These are phyloP conservation scores for Helarctos malayanus DNA, from an alignment of 2,797 vertebrate species.

Conservation along the genomic window DNA sequence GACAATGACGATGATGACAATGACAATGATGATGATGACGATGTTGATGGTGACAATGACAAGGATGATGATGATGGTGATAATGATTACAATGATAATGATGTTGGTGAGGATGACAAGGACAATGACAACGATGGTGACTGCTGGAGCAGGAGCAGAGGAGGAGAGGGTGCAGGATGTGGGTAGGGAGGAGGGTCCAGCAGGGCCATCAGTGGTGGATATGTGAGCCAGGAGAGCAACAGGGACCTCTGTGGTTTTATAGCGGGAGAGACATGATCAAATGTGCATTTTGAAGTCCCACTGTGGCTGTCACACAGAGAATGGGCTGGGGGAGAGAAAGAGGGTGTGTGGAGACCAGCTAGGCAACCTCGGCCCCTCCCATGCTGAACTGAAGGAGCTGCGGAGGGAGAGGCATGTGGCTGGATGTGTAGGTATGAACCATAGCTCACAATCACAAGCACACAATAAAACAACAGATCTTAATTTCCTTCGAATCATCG, in stretches of 20 bases:
- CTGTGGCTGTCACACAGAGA: background rate
- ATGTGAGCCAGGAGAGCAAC: background rate
- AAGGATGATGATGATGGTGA: too few species aligned
- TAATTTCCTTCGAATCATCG: background rate
- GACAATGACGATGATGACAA: background rate
- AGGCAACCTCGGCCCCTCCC: background rate
- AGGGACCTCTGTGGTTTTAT: background rate
- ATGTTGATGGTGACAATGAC: background rate
- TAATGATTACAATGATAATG: background rate
- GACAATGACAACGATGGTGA: background rate
- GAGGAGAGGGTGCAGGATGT: too few species aligned
- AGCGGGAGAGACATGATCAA: background rate
- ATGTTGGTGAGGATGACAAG: too few species aligned
- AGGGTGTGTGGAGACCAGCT: background rate
- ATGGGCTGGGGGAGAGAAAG: background rate
- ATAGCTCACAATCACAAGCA: background rate
- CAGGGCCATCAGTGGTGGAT: rapidly evolving
- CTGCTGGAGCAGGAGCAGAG: background rate
- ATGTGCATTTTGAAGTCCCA: background rate
- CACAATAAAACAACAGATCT: background rate
- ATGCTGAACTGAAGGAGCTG: background rate
- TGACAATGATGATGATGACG: background rate
- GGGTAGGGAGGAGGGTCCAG: too few species aligned
- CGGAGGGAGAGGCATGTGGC: rapidly evolving
- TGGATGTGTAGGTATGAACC: background rate